Evolutionary conservation across 37 sponge, comb jelly and placozoan genomes (phyloP).

Genomic region (Petrosia ficiformis): DNA sequence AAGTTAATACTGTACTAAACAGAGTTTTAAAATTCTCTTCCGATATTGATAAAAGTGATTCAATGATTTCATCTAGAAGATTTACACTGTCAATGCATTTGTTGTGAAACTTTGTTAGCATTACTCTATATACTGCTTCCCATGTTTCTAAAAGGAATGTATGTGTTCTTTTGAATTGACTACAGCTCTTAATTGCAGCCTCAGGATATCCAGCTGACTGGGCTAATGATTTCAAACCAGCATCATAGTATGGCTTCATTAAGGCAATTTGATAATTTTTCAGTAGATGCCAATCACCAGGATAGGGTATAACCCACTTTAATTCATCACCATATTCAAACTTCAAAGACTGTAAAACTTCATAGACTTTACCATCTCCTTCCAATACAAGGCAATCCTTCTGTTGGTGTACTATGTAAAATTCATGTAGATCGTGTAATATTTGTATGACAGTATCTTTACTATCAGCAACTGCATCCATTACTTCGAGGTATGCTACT

Average conservation of each 20-base stretch:
- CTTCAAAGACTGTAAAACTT: not conserved
- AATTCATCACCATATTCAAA: conserved; percentile 14
- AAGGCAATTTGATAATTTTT: conserved; percentile 19
- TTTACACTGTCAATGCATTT: not conserved
- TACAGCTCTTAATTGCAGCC: conserved; percentile 9
- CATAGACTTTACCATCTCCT: conserved; percentile 18
- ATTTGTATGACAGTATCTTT: not conserved
- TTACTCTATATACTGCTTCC: conserved; percentile 1
- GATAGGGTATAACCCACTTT: conserved; percentile 21
- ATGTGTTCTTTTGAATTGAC: conserved; percentile 10
- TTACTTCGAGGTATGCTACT: not conserved
- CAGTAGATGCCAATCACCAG: conserved; percentile 36
- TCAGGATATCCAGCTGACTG: not conserved
- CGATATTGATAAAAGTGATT: not conserved
- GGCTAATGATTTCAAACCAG: conserved; percentile 8
- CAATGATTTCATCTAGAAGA: not conserved
- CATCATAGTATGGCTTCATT: conserved; percentile 6
- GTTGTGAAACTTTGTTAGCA: not conserved
- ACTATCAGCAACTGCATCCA: conserved; percentile 13
- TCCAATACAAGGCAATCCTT: not conserved
- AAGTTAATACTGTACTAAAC: no score
- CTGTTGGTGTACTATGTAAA: not conserved
- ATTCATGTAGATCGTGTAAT: not conserved
- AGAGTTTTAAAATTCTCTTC: not conserved
- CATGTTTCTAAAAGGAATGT: conserved; percentile 5